Base-by-base conservation (phyloP, 1,140 invertebrate genomes). In the Pseudomyrmex pallidus region DNA sequence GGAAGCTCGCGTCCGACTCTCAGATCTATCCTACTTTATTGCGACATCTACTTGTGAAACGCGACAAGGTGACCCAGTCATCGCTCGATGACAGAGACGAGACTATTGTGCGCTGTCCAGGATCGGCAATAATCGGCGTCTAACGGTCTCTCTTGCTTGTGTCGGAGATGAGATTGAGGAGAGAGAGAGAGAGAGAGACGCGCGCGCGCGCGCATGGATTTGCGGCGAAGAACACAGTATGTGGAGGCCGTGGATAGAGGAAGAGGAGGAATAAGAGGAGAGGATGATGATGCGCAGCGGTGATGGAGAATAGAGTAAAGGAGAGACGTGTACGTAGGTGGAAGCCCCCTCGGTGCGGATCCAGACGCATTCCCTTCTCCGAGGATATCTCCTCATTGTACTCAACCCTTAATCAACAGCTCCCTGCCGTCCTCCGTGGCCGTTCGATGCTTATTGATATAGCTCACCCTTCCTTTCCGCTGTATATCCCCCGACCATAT, bases 391-490 rank as follows among this genome's bases (percentile, higher is more conserved):
- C 85, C 85, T 87, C 88, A 90, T 90, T 90, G 88, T 90, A 62
- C 76, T 83, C 76, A 83, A 83, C 76, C 85, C 90, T 91, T 91
- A 92, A 92, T 92, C 91, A 92, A 92, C 87, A 89, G 89, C 90
- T 87, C 90, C 90, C 91, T 91, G 68, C 92, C 87, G 89, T 90
- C 89, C 87, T 85, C 76, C 76, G 87, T 85, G 72, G 78, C 70
- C 84, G 88, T 90, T 92, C 91, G 92, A 92, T 91, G 91, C 89
- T 91, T 92, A 93, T 92, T 92, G 90, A 91, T 91, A 92, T 89
- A 91, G 87, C 87, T 87, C 89, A 74, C 77, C 67, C 78, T 52
- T 44, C 57, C 12, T 66, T 35, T 52, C 73, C 35, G 35, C 64
- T 22, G 17, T 59, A 70, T 25, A 57, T 63, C 7, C 20, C 15